Conservation (phyloP, 2,113 vertebrate genomes). For the Mystacornis crossleyi region DNA sequence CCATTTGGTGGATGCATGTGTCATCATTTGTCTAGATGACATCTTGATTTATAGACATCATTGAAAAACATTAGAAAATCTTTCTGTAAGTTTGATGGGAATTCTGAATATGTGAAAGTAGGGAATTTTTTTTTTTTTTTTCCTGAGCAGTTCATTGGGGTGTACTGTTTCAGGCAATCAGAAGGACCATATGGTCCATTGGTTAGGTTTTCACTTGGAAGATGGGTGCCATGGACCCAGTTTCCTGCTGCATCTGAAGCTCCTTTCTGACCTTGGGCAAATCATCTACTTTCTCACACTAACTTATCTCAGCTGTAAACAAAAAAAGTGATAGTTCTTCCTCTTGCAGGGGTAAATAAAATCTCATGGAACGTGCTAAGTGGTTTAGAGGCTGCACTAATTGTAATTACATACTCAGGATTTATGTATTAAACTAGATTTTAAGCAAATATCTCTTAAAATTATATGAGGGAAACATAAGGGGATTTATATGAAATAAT, state of each 20-base stretch:
- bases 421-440: background rate
- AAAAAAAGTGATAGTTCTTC: background rate
- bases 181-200: background rate
- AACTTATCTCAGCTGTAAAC: background rate
- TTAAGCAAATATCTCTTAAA: background rate
- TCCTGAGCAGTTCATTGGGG: background rate
- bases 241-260: background rate
- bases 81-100: slow-evolving; percentile 45
- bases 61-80: slow-evolving; percentile 62
- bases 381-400: background rate
- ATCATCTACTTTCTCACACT: background rate
- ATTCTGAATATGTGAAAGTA: slow-evolving; percentile 25
- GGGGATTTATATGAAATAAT: background rate
- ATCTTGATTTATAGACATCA: slow-evolving; percentile 65
- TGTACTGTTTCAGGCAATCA: background rate
- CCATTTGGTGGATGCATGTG: slow-evolving; percentile 49
- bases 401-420: background rate
- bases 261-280: background rate
- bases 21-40: slow-evolving; percentile 66
- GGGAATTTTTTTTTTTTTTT: background rate
- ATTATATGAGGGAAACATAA: background rate
- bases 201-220: background rate
- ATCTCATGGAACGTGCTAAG: fast-evolving
- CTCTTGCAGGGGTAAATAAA: background rate
- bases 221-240: background rate